Conservation (phyloP, 2,888 invertebrate species). For the Cotesia congregata region DNA sequence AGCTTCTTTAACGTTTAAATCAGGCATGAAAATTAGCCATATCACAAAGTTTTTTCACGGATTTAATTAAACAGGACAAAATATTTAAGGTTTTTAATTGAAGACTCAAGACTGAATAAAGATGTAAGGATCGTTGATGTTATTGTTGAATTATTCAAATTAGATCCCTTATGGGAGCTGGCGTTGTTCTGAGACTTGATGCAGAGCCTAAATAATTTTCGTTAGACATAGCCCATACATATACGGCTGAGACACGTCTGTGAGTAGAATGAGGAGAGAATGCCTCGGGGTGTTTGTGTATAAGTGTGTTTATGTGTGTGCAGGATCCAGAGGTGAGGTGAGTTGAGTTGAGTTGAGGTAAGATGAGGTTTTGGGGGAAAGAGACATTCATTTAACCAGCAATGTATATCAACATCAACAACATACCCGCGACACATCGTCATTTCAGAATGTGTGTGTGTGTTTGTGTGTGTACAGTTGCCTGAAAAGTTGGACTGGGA, state of each 20-base stretch:
- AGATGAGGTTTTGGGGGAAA: conserved; percentile 37
- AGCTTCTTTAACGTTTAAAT: neutral
- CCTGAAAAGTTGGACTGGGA: conserved; percentile 32
- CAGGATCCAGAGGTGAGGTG: neutral
- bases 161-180: conserved; percentile 57
- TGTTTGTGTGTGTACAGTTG: neutral
- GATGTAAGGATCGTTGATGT: conserved; percentile 5
- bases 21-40: neutral
- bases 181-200: conserved; percentile 54
- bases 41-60: neutral
- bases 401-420: conserved; percentile 52
- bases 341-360: conserved; percentile 39
- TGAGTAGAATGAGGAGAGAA: conserved; percentile 30
- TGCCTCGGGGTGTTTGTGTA: conserved; percentile 43
- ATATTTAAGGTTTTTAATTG: neutral
- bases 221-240: conserved; percentile 44
- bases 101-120: conserved; percentile 19
- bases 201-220: conserved; percentile 63
- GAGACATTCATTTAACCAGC: conserved; percentile 48
- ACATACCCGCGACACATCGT: conserved; percentile 39
- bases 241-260: conserved; percentile 44
- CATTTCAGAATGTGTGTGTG: neutral
- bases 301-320: neutral
- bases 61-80: neutral
- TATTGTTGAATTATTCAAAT: conserved; percentile 61